Conservation (phyloP, 2,888 invertebrate species). For the Autographa gamma region DNA sequence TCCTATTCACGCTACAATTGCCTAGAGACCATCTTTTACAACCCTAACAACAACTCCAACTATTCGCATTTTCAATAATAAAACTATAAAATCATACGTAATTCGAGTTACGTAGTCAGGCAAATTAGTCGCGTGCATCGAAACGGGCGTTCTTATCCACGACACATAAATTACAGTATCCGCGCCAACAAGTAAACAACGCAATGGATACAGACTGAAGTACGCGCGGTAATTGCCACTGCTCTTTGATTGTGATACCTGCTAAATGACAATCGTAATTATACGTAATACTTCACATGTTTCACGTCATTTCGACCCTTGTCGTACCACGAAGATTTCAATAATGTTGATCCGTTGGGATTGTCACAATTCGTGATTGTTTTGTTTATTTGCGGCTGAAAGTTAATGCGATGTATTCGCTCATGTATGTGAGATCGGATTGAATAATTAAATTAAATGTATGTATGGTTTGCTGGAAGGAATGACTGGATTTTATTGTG, state of each 20-base stretch:
- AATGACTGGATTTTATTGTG: constrained; percentile 4
- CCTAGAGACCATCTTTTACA: not conserved
- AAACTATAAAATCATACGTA: not conserved
- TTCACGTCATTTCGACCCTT: no score
- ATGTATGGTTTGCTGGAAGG: constrained; percentile 2
- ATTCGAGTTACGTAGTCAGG: constrained; percentile 16
- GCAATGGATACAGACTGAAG: constrained; percentile 55
- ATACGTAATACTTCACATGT: constrained; percentile 47
- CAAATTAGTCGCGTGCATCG: constrained; percentile 56
- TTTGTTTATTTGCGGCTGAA: not conserved
- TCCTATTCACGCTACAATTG: not conserved
- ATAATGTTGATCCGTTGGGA: constrained; percentile 21
- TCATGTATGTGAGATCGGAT: not conserved
- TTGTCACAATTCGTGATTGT: not conserved
- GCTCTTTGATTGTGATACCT: constrained; percentile 63
- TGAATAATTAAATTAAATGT: constrained; percentile 1
- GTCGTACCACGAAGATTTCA: constrained; percentile 30
- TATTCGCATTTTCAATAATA: constrained; percentile 5
- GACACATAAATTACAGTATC: constrained; percentile 67
- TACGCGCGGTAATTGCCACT: constrained; percentile 62
- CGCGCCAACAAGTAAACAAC: constrained; percentile 61
- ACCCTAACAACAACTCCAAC: not conserved
- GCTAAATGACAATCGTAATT: constrained; percentile 61
- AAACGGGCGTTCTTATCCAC: constrained; percentile 45
- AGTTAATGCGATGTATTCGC: not conserved